Evolutionary conservation across 2,113 vertebrate genomes (phyloP).

Genomic region (Parus major): DNA sequence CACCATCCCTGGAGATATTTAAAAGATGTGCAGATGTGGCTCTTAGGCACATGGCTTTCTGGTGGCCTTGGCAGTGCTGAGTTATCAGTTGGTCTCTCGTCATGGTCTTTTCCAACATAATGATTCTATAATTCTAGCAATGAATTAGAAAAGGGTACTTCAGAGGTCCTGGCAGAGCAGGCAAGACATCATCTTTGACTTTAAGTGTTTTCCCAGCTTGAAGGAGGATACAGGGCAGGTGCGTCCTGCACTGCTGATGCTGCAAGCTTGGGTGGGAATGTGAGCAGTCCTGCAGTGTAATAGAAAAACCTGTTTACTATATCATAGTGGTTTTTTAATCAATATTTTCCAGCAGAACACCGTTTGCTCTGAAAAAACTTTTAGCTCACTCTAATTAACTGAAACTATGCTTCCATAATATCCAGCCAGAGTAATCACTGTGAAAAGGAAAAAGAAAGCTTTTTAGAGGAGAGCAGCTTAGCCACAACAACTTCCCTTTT

Average conservation of each 20-base stretch:
- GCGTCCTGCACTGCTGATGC: background rate
- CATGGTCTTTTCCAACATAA: background rate
- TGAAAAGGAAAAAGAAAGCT: background rate
- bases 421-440: background rate
- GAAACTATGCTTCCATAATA: background rate
- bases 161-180: background rate
- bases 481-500: background rate
- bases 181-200: background rate
- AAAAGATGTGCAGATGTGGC: background rate
- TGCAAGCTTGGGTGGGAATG: background rate
- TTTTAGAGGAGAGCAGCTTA: background rate
- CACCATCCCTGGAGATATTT: accelerated
- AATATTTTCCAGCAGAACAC: background rate
- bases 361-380: background rate
- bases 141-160: background rate
- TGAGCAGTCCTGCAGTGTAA: background rate
- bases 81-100: background rate
- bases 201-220: background rate
- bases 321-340: background rate
- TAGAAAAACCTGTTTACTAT: background rate
- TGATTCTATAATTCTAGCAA: background rate
- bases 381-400: background rate
- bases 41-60: background rate
- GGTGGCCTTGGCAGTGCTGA: background rate
- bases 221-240: background rate